These are phyloP conservation scores for Hirundo rustica DNA, from an alignment of 2,797 vertebrate species.

Conservation along the genomic window DNA sequence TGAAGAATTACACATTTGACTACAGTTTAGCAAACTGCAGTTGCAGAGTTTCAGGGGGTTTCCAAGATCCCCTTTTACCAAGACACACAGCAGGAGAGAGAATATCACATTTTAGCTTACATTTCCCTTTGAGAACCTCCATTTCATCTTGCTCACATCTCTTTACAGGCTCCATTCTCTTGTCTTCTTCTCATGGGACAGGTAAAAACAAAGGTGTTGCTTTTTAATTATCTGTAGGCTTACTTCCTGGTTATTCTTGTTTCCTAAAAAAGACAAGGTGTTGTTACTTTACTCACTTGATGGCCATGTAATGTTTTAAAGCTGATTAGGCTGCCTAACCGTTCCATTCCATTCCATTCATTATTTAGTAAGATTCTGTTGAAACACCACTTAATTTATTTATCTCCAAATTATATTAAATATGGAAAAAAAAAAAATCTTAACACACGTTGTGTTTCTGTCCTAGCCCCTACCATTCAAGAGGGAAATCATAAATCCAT, in stretches of 20 bases:
- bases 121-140: neutral
- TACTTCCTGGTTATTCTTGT: neutral
- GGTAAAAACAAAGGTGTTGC: neutral
- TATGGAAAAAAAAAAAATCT: neutral
- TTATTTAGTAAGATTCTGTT: neutral
- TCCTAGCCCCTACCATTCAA: neutral
- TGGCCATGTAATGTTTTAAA: neutral
- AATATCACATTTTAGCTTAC: neutral
- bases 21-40: neutral
- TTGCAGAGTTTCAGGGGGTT: neutral
- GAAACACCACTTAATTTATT: neutral
- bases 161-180: neutral
- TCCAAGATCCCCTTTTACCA: neutral
- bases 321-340: neutral
- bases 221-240: neutral
- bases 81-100: neutral
- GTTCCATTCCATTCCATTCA: neutral
- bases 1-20: neutral
- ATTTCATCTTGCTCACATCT: neutral
- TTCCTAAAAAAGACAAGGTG: neutral
- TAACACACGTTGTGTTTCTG: neutral
- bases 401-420: neutral
- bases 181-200: neutral
- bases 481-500: neutral
- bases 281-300: neutral